Base-by-base conservation (phyloP, 1,140 invertebrate genomes). In the Ganaspis sp. region DNA sequence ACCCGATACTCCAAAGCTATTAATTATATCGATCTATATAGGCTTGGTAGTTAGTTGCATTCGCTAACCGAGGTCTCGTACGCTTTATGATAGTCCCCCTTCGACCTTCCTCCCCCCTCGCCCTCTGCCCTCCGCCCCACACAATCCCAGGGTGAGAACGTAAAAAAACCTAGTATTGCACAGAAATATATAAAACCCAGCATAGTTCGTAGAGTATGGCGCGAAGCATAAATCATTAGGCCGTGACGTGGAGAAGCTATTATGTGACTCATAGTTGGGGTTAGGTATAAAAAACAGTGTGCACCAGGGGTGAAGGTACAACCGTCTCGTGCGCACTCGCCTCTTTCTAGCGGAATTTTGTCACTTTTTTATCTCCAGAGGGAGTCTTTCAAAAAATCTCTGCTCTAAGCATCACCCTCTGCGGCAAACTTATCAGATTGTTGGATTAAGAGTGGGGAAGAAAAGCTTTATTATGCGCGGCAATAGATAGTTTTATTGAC, bases 21-120 rank as follows among this genome's bases (percentile, higher is more conserved):
- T 90, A 90, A 90, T 90, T 90, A 90, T 88, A 89, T 89, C 87
- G 86, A 90, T 90, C 87, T 89, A 86, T 87, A 85, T 87, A 85
- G 83, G 79, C 81, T 83, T 69, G 74, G 81, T 85, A 81, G 76
- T 85, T 84, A 85, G 84, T 79, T 73, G 75, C 80, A 76, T 78
- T 77, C 79, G 72, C 77, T 76, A 75, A 76, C 72, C 71, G 34
- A 74, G 37, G 19, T 75, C 76, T 29, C 72, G 71, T 64, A 79
- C 74, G 75, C 80, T 84, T 82, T 82, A 84, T 81, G 73, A 71
- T 69, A 34, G 38, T 29, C 75, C 34, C 40, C 34, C 17, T 58
- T 58, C 45, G 26, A 11, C 37, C 73, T 42, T 38, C 71, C n/a
- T 72, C 70, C 54, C 74, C 40, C 69, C 72, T 76, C 69, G 71